phyloP scores from a whole-genome alignment of 2,797 vertebrate species.

The Anabas testudineus region DNA sequence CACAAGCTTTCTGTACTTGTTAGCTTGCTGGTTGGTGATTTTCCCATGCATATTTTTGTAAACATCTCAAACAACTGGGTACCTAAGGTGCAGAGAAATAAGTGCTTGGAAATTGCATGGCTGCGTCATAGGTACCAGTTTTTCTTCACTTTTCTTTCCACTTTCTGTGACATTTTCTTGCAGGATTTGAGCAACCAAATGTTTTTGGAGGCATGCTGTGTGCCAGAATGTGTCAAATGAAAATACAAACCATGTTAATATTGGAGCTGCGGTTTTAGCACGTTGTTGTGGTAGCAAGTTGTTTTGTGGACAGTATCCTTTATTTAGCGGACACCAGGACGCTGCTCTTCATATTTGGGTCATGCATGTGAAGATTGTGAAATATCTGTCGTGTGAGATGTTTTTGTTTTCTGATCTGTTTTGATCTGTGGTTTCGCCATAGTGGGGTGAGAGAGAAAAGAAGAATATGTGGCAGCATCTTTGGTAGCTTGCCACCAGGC shows the following conservation, averaged over 20 bases:
- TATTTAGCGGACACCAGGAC: background rate
- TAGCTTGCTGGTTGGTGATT: background rate
- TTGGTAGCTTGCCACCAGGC: too few relatives aligned
- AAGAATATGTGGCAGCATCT: too few relatives aligned
- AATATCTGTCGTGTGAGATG: too few relatives aligned
- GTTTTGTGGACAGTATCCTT: background rate
- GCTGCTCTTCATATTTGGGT: background rate
- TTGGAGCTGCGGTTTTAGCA: background rate
- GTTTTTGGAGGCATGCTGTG: background rate
- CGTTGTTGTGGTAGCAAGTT: background rate
- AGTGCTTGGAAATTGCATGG: slow-evolving; percentile 27
- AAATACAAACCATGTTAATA: background rate
- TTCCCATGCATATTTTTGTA: slow-evolving; percentile 7
- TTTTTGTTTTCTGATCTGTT: too few relatives aligned
- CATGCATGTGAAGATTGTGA: too few relatives aligned
- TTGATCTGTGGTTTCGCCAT: too few relatives aligned
- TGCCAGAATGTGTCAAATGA: slow-evolving; percentile 9
- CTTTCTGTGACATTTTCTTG: slow-evolving; percentile 3
- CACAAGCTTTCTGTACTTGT: background rate
- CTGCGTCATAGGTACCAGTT: slow-evolving; percentile 10
- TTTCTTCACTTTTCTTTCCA: slow-evolving; percentile 27
- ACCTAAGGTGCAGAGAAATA: background rate
- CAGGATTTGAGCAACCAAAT: background rate
- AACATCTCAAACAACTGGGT: slow-evolving; percentile 12
- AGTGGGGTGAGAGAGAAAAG: too few relatives aligned